Evolutionary conservation across 2,113 vertebrate genomes (phyloP).

Genomic region (Pteronura brasiliensis): DNA sequence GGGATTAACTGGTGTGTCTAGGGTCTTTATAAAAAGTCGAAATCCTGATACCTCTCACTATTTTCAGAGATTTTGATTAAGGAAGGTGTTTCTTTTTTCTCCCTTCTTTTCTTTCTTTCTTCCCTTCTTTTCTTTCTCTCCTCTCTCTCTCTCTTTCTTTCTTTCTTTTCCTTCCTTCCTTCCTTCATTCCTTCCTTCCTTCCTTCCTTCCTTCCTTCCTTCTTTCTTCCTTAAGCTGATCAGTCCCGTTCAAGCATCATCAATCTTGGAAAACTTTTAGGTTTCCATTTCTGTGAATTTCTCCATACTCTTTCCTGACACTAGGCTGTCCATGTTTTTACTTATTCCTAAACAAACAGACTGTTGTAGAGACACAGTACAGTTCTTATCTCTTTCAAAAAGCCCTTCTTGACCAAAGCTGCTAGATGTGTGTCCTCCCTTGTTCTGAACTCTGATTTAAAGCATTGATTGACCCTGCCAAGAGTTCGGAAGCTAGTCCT

Average conservation of each 20-base stretch:
- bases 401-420: background rate
- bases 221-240: background rate
- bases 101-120: background rate
- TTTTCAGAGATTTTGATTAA: constrained; percentile 11
- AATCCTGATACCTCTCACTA: background rate
- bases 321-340: background rate
- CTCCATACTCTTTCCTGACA: background rate
- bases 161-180: background rate
- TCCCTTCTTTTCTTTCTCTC: background rate
- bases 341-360: background rate
- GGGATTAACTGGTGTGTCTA: background rate
- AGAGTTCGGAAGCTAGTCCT: background rate
- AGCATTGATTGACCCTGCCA: background rate
- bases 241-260: background rate
- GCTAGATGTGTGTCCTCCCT: background rate
- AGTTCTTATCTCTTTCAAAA: background rate
- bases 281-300: background rate
- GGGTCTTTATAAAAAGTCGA: background rate
- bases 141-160: background rate
- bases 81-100: background rate
- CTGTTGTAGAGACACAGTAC: background rate
- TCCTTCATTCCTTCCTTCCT: background rate
- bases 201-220: no score
- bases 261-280: background rate
- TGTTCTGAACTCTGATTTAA: background rate